phyloP scores from a whole-genome alignment of 2,113 vertebrate genomes.

The Pteruthius melanotis region DNA sequence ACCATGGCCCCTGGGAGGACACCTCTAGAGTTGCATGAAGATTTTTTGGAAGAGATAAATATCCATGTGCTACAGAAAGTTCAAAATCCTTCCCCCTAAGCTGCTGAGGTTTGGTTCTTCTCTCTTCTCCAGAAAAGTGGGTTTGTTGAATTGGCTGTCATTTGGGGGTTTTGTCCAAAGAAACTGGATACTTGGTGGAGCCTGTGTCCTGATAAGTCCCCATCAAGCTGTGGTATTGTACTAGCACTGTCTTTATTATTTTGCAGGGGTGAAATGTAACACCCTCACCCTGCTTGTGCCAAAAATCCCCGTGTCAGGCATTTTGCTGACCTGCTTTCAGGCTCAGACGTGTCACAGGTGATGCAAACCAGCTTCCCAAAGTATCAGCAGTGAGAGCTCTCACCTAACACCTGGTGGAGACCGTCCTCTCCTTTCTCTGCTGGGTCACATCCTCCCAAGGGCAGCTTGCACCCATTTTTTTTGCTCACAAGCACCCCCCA shows the following conservation, averaged over 20 bases:
- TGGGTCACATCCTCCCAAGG: accelerated
- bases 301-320: neutral
- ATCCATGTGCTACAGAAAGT: neutral
- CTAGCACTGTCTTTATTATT: neutral
- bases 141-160: neutral
- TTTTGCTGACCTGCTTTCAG: neutral
- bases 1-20: accelerated
- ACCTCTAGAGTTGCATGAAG: neutral
- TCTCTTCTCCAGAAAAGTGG: neutral
- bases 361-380: neutral
- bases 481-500: neutral
- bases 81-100: neutral
- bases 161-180: neutral
- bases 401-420: neutral
- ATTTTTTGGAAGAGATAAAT: neutral
- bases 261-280: neutral
- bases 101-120: neutral
- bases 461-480: neutral
- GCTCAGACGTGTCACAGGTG: neutral
- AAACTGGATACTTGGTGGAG: neutral
- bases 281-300: neutral
- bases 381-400: neutral
- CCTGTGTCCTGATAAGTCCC: neutral
- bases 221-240: neutral
- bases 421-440: neutral